phyloP scores from a whole-genome alignment of 2,888 invertebrate species.

The Dryobotodes eremita region DNA sequence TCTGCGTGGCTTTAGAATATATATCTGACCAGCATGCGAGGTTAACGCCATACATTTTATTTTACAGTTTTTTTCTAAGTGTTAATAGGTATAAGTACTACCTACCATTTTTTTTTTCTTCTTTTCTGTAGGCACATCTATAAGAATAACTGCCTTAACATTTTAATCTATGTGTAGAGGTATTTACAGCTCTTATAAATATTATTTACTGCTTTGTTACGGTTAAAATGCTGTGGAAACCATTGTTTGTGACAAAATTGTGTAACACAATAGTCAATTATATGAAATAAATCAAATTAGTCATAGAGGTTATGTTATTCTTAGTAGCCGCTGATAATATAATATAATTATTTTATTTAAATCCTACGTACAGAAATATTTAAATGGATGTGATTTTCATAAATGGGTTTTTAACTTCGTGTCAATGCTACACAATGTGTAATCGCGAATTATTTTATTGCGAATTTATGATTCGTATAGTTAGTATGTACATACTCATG shows the following conservation, averaged over 20 bases:
- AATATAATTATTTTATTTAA: slow-evolving; percentile 1
- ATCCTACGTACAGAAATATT: background rate
- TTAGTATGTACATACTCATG: slow-evolving; percentile 32
- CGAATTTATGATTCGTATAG: background rate
- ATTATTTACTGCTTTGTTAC: no score
- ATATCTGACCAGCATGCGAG: slow-evolving; percentile 57
- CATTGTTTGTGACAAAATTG: slow-evolving; percentile 4
- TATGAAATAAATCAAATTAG: slow-evolving; percentile 3
- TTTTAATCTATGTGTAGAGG: slow-evolving; percentile 2
- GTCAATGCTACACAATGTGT: slow-evolving; percentile 14
- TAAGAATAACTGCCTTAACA: background rate
- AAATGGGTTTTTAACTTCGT: slow-evolving; percentile 12
- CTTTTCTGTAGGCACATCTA: background rate
- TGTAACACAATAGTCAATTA: background rate
- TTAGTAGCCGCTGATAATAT: background rate
- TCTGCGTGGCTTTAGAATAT: slow-evolving; percentile 51
- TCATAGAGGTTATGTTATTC: slow-evolving; percentile 17
- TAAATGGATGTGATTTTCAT: slow-evolving; percentile 20
- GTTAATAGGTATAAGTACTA: background rate
- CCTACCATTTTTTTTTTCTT: background rate
- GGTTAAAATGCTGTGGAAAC: slow-evolving; percentile 3
- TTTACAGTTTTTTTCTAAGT: slow-evolving; percentile 8
- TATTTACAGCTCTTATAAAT: no score
- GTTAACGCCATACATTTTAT: slow-evolving; percentile 47
- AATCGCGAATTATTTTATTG: slow-evolving; percentile 31